A percentile compares a stretch with the other conserved stretches of the same genome.
Conservation (phyloP, 2,113 vertebrate genomes). For the Cathartes aura region DNA sequence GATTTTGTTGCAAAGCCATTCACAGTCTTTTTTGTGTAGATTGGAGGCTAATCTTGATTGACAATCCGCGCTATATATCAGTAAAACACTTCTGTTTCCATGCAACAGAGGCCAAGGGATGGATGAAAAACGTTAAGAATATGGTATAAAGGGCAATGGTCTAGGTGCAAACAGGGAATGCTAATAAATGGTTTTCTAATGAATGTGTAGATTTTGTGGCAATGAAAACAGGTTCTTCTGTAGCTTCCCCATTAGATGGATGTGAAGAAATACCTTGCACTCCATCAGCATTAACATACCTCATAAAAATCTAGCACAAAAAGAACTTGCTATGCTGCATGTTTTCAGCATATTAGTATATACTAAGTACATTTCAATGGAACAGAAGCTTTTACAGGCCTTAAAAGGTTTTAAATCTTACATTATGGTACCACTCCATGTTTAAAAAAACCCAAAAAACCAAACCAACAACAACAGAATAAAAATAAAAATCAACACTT, state of each 20-base stretch:
- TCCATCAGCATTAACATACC: background rate
- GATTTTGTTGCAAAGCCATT: background rate
- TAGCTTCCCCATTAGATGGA: background rate
- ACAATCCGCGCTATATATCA: rapidly evolving
- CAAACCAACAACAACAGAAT: background rate
- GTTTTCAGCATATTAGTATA: background rate
- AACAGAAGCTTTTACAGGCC: background rate
- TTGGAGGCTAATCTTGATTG: background rate
- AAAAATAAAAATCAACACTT: background rate
- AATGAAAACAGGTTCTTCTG: background rate
- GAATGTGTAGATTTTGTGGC: background rate
- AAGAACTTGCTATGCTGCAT: background rate
- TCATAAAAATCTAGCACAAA: background rate
- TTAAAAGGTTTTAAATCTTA: background rate
- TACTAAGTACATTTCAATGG: background rate
- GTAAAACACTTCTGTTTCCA: background rate
- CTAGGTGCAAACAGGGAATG: background rate
- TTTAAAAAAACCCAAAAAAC: background rate
- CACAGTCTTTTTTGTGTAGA: background rate
- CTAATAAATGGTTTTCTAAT: background rate
- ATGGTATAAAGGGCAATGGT: background rate
- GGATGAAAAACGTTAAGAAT: background rate
- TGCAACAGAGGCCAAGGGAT: background rate
- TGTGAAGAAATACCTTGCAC: background rate
- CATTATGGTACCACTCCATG: rapidly evolving